Base-by-base conservation (phyloP, 1,140 invertebrate species). In the Andricus grossulariae region DNA sequence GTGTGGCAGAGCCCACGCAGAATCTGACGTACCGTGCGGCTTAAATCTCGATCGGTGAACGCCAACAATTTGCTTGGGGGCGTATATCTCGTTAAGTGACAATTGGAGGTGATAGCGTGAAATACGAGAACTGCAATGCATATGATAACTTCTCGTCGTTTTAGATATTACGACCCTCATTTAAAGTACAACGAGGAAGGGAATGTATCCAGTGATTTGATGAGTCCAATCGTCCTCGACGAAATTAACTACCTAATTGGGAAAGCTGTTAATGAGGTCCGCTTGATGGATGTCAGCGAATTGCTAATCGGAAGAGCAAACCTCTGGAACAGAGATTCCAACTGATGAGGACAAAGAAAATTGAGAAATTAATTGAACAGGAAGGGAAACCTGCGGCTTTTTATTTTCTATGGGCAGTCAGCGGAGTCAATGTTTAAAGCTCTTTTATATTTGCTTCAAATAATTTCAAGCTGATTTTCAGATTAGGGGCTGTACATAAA, bases 41-140 rank as follows among this genome's bases (percentile, higher is more conserved):
- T 55, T 78, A 78, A 79, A 76, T 77, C 81, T 82, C 75, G 77
- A 82, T 80, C 73, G 77, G 82, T 76, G 76, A 72, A 79, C 79
- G 81, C 79, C 83, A 84, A 88, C 86, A 88, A 89, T 90, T 88
- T 87, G 88, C 88, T 86, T 82, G 80, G 76, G 75, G 88, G 87
- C 86, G 86, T 83, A 86, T 86, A 87, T 84, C 86, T 90, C 88
- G 90, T 91, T 91, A 90, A 91, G 81, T 89, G 89, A 90, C 89
- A 90, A 90, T 90, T 85, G 84, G 84, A 89, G 83, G 86, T 84
- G 86, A 83, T 83, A 84, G 79, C 76, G 84, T 88, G 86, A 89
- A 88, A 85, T 88, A 88, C 80, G 80, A 78, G 77, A 19, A 81
- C 82, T 86, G 80, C 78, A 79, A 79, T 77, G 80, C 82, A 83